Percentiles rank a stretch among this genome's conserved stretches.
Conservation (phyloP, 2,888 invertebrate species). For the Meganola albula region DNA sequence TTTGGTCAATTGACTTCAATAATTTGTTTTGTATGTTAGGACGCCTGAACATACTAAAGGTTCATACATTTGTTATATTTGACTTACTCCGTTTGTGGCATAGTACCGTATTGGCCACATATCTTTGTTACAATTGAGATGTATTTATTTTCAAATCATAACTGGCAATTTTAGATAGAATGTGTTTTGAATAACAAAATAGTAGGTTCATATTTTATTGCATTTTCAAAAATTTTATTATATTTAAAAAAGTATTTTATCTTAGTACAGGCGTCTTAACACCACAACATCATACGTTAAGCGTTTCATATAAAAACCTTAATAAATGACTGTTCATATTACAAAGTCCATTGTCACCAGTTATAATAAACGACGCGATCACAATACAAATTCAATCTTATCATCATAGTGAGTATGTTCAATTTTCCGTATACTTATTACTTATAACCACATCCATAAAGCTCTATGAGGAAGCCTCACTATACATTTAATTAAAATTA, state of each 20-base stretch:
- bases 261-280: slow-evolving; percentile 18
- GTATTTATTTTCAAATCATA: too few relatives aligned
- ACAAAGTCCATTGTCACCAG: slow-evolving; percentile 23
- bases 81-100: too few relatives aligned
- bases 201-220: too few relatives aligned
- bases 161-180: too few relatives aligned
- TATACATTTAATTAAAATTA: slow-evolving; percentile 64
- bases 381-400: slow-evolving; percentile 55
- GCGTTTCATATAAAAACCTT: slow-evolving; percentile 23
- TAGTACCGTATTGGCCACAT: too few relatives aligned
- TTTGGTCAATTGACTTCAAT: slow-evolving; percentile 36
- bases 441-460: slow-evolving; percentile 67
- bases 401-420: slow-evolving; percentile 67
- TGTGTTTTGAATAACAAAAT: too few relatives aligned
- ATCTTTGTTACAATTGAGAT: too few relatives aligned
- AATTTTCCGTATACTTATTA: slow-evolving; percentile 68
- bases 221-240: too few relatives aligned
- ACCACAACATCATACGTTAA: slow-evolving; percentile 18
- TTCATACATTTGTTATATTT: too few relatives aligned
- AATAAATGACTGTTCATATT: slow-evolving; percentile 26
- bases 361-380: slow-evolving; percentile 37
- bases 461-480: slow-evolving; percentile 76
- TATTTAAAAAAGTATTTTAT: too few relatives aligned
- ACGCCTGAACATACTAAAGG: slow-evolving; percentile 8
- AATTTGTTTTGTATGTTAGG: slow-evolving; percentile 12